These are phyloP conservation scores for Labeo catla DNA, from an alignment of 2,113 vertebrate species.

Conservation along the genomic window DNA sequence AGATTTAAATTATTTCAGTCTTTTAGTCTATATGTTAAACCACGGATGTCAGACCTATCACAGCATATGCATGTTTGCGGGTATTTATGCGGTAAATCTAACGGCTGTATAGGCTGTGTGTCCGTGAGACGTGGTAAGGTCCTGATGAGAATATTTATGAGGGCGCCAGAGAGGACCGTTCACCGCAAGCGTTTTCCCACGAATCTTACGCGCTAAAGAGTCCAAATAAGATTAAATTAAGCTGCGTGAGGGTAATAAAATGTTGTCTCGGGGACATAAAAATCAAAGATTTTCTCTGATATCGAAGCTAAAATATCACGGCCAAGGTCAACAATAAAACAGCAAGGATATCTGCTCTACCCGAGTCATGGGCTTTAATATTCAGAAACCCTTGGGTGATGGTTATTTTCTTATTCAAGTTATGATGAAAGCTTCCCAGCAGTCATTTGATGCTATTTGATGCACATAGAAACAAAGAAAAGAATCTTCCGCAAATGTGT, in stretches of 20 bases:
- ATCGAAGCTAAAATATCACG: not conserved
- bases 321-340: constrained; percentile 54
- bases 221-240: not conserved
- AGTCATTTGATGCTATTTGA: not conserved
- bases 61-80: not conserved
- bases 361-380: constrained; percentile 2
- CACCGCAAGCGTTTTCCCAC: not conserved
- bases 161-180: constrained; percentile 18
- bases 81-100: not conserved
- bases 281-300: not conserved
- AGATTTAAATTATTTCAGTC: constrained; percentile 9
- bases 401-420: not conserved
- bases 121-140: constrained; percentile 21
- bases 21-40: not conserved
- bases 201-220: not conserved
- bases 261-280: not conserved
- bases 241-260: not conserved
- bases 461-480: not conserved
- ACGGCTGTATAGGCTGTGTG: not conserved
- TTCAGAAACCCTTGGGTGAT: not conserved
- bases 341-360: constrained; percentile 1
- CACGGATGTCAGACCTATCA: not conserved
- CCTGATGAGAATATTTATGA: constrained; percentile 61
- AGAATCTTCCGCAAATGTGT: not conserved
- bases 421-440: not conserved